Evolutionary conservation across 2,797 vertebrate genomes (phyloP).

Genomic region (Sebastes steindachneri): DNA sequence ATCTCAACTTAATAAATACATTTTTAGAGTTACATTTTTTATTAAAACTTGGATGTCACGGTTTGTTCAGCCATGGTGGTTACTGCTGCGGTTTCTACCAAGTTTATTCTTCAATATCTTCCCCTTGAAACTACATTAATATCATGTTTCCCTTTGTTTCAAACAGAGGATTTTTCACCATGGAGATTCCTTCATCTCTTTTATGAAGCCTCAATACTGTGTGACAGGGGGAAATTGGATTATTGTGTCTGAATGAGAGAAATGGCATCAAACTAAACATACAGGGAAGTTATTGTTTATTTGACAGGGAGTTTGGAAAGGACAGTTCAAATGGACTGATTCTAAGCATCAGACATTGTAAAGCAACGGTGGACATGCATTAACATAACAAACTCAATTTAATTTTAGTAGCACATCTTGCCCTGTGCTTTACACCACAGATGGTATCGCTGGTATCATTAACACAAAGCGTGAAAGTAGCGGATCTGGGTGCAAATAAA

Average conservation of each 20-base stretch:
- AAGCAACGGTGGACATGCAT: not conserved
- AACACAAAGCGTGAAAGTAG: not conserved
- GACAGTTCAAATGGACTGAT: not conserved
- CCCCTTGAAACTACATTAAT: not conserved
- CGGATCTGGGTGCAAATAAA: not conserved
- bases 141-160: not conserved
- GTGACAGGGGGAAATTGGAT: not conserved
- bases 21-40: not conserved
- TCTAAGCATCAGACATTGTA: not conserved
- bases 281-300: not conserved
- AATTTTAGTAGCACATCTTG: not conserved
- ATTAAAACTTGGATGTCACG: not conserved
- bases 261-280: not conserved
- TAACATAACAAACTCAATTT: not conserved
- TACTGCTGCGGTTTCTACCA: not conserved
- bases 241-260: not conserved
- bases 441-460: not conserved
- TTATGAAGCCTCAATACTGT: slow-evolving; percentile 10
- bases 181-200: slow-evolving; percentile 5
- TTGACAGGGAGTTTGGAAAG: not conserved
- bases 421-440: not conserved
- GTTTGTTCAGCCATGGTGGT: not conserved
- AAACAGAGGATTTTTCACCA: slow-evolving; percentile 26
- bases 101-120: not conserved
- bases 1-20: too few relatives aligned